Conservation (phyloP, 2,113 vertebrate genomes). For the Pao palembangensis region DNA sequence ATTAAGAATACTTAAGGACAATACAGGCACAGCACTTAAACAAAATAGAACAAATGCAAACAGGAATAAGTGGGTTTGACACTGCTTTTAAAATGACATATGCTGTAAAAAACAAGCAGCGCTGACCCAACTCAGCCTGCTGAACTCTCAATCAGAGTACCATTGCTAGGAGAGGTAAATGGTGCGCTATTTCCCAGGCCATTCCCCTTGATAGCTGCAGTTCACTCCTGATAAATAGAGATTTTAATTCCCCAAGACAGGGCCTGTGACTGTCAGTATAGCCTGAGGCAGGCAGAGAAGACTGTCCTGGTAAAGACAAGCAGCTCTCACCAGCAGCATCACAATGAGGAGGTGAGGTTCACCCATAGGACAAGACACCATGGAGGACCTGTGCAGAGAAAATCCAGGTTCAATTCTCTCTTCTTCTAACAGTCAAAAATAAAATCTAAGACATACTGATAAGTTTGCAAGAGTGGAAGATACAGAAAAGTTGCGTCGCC, state of each 20-base stretch:
- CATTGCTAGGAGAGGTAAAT: constrained; percentile 34
- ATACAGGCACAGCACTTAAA: constrained; percentile 3
- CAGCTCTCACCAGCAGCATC: constrained; percentile 44
- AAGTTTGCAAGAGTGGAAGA: constrained; percentile 24
- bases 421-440: not conserved
- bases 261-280: constrained; percentile 37
- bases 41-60: constrained; percentile 10
- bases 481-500: constrained; percentile 25
- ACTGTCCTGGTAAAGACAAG: constrained; percentile 37
- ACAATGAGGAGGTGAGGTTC: constrained; percentile 48
- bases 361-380: constrained; percentile 39
- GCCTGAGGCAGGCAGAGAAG: constrained; percentile 41
- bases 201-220: constrained; percentile 31
- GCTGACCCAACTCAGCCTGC: not conserved
- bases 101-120: constrained; percentile 22
- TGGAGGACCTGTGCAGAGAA: not conserved
- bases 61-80: not conserved
- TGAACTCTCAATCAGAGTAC: constrained; percentile 53
- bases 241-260: constrained; percentile 60
- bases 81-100: not conserved
- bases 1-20: not conserved
- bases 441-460: constrained; percentile 41
- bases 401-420: not conserved
- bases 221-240: constrained; percentile 44
- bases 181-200: constrained; percentile 28